Base-by-base conservation (phyloP, 2,888 invertebrate species). In the Drosophila yooni region DNA sequence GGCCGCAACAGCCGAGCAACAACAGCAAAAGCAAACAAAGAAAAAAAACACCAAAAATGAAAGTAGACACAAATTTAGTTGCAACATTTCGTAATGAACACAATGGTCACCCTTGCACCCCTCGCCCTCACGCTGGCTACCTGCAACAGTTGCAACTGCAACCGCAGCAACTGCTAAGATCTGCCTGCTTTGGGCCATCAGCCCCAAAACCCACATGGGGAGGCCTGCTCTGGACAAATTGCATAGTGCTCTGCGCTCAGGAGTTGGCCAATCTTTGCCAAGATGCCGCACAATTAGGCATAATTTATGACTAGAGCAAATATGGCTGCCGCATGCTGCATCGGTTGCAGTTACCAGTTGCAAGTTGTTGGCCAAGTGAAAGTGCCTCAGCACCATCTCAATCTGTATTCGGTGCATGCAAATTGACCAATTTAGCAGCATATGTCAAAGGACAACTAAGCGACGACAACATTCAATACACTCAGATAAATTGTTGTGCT, bases 251-350 rank as follows among this genome's bases (percentile, higher is more conserved):
- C 59, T n/a, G 62, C 25, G 66, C 48, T 59, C 78, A 81, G 81
- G 69, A 88, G 83, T 76, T 88, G 83, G 89, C 81, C 88, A 88
- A 88, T 84, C 84, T 85, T 70, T 40, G 79, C 87, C 71, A 86
- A 84, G 88, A 84, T 84, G 83, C 83, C 83, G 83, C 83, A 85
- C 88, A 85, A 85, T 85, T 85, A 85, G 89, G 71, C 87, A 83
- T 89, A 85, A 85, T 85, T 85, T 85, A 81, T 83, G 82, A 71
- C 70, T 76, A 83, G 74, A 83, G 81, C 74, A 81, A 78, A 80
- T 78, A 79, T 78, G 76, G 58, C 63, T 72, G 77, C 71, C 63
- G 27, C 71, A 63, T 74, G 62, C 36, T 57, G 58, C 57, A 40
- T 46, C 53, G 51, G 53, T 43, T 52, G 57, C 62, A 43, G 54